A percentile compares a stretch with the other conserved stretches of the same genome.
Conservation (phyloP, 2,113 vertebrate species). For the Lophotis ruficrista region DNA sequence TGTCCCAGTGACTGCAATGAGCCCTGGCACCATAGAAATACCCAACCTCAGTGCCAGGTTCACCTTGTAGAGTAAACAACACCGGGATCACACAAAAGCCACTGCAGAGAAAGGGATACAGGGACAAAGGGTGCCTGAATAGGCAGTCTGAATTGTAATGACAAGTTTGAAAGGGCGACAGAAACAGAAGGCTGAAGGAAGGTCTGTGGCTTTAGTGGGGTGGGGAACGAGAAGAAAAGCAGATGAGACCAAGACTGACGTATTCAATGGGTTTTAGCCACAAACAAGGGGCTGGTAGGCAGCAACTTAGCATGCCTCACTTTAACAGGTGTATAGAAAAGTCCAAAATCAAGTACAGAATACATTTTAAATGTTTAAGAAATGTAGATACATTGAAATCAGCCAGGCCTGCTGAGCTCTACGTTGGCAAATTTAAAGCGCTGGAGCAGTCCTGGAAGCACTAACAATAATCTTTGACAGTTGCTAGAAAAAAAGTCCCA, state of each 20-base stretch:
- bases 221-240: background rate
- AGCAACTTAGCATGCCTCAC: background rate
- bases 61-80: constrained; percentile 19
- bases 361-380: background rate
- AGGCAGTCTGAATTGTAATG: background rate
- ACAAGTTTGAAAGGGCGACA: background rate
- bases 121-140: constrained; percentile 6
- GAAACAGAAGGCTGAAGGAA: background rate
- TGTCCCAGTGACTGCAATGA: background rate
- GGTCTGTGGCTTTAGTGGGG: background rate
- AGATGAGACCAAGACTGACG: background rate
- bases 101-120: background rate
- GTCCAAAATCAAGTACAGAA: background rate
- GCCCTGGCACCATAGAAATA: background rate
- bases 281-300: background rate
- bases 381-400: background rate
- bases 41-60: background rate
- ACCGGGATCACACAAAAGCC: background rate
- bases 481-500: constrained; percentile 2
- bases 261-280: background rate
- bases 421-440: background rate
- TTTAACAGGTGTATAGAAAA: background rate
- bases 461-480: background rate
- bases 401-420: background rate
- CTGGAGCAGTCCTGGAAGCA: background rate